phyloP scores from a whole-genome alignment of 23 tunicate genomes.

The Botrylloides violaceus region DNA sequence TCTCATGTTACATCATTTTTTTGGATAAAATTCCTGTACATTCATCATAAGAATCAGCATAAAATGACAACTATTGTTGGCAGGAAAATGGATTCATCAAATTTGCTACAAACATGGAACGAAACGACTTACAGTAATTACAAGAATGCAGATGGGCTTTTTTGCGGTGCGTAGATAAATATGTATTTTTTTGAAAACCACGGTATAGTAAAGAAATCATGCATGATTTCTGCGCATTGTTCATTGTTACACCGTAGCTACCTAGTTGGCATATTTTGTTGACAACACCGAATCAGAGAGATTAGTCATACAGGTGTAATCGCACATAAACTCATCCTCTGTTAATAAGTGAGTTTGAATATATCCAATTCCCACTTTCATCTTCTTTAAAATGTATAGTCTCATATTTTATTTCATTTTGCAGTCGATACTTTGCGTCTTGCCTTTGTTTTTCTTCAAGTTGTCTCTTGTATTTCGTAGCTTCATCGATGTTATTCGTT shows the following conservation, averaged over 20 bases:
- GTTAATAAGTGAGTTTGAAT: constrained; percentile 31
- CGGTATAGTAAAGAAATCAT: no score
- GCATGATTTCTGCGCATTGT: no score
- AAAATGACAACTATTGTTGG: not conserved
- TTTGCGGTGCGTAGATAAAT: no score
- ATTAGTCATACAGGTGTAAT: not conserved
- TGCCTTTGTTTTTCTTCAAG: constrained; percentile 79
- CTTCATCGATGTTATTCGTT: constrained; percentile 80
- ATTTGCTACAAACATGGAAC: constrained; percentile 1
- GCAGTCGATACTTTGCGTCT: constrained; percentile 77
- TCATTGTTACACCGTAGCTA: no score
- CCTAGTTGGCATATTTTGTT: no score
- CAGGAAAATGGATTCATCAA: not conserved
- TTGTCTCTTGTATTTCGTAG: constrained; percentile 60
- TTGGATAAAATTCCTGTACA: not conserved
- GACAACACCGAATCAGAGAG: no score
- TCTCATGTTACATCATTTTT: no score
- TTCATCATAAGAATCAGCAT: not conserved
- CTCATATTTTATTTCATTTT: constrained; percentile 50
- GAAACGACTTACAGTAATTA: not conserved
- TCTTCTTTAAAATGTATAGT: constrained; percentile 65
- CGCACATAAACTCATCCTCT: constrained; percentile 4
- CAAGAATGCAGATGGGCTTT: not conserved
- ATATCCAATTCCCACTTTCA: constrained; percentile 81
- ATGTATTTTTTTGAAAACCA: no score